These are phyloP conservation scores for Drosophila kepulauana DNA, from an alignment of 1,140 invertebrate species.

Conservation along the genomic window DNA sequence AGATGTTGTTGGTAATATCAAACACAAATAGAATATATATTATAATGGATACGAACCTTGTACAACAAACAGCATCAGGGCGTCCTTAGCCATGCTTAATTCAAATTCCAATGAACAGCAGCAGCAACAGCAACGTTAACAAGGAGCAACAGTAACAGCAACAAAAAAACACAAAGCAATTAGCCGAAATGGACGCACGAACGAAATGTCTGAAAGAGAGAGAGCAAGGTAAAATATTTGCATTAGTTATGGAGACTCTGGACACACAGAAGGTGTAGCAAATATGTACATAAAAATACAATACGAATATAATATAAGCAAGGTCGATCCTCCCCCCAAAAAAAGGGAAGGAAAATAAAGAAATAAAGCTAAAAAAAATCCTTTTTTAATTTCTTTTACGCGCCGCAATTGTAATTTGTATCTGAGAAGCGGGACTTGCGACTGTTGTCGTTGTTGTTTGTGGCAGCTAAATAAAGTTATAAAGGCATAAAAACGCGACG, in stretches of 20 bases:
- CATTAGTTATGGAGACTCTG: constrained; percentile 50
- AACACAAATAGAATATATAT: constrained; percentile 49
- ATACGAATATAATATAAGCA: constrained; percentile 10
- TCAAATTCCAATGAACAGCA: constrained; percentile 35
- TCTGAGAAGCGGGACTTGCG: constrained; percentile 30
- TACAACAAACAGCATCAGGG: constrained; percentile 7
- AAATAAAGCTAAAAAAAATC: constrained; percentile 50
- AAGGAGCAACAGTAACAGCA: background rate
- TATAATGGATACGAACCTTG: constrained; percentile 61
- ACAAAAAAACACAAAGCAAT: constrained; percentile 68
- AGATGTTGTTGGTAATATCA: constrained; percentile 36
- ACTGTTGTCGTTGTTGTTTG: constrained; percentile 42
- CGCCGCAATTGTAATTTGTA: constrained; percentile 77
- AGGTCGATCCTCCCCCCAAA: constrained; percentile 13
- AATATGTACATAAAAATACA: constrained; percentile 39
- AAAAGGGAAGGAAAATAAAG: background rate
- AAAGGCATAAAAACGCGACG: constrained; percentile 66
- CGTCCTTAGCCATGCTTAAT: constrained; percentile 48
- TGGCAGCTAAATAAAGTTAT: constrained; percentile 77
- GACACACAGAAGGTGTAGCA: constrained; percentile 42
- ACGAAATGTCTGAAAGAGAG: constrained; percentile 58
- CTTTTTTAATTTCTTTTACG: constrained; percentile 75
- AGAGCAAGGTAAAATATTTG: constrained; percentile 76
- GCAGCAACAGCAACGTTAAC: constrained; percentile 27
- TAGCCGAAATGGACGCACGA: constrained; percentile 75